Conservation (phyloP, 2,797 vertebrate species). For the Xenops minutus region DNA sequence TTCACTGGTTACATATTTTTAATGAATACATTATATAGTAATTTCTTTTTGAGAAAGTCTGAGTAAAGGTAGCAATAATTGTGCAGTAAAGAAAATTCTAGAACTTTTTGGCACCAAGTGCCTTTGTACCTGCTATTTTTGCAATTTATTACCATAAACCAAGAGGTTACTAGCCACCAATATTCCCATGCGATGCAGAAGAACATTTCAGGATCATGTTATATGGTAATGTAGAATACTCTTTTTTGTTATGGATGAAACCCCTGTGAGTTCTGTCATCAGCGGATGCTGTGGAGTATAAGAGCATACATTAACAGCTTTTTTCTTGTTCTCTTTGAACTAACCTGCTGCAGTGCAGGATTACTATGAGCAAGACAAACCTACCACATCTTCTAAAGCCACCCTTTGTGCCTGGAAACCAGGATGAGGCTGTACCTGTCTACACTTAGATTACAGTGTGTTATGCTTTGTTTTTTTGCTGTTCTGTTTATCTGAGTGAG, state of each 20-base stretch:
- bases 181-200: background rate
- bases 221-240: background rate
- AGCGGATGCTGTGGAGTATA: background rate
- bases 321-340: background rate
- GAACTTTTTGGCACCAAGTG: background rate
- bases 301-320: rapidly evolving
- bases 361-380: background rate
- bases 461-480: background rate
- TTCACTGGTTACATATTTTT: background rate
- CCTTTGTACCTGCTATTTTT: background rate
- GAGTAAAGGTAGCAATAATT: background rate
- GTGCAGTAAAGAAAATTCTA: background rate
- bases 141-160: background rate
- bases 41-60: background rate
- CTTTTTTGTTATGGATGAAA: background rate
- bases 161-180: background rate
- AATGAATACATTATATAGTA: background rate
- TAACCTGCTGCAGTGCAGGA: too few relatives aligned
- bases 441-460: background rate
- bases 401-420: background rate
- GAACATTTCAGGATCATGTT: background rate
- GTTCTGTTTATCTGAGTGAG: background rate
- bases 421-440: background rate
- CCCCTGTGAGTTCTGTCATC: background rate
- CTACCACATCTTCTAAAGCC: background rate